Evolutionary conservation across 2,888 invertebrate species (phyloP), one percentile per base, ranked within the genome.

Genomic region (Hypomecis punctinalis): DNA sequence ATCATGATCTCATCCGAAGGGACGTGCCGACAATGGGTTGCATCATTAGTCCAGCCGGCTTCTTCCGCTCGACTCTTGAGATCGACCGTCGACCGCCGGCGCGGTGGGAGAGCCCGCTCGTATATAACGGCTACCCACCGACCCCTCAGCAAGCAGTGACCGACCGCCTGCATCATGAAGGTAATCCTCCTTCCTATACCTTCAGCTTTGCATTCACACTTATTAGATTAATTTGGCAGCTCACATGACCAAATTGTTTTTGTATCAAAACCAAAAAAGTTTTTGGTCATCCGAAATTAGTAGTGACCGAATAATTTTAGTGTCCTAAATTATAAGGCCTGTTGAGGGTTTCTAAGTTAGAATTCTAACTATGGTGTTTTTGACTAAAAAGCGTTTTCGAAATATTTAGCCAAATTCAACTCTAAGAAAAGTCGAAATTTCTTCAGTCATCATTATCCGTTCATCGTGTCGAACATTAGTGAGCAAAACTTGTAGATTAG

Each of bases 81-180:
- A 78, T 79, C 66, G 76, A 62, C 72, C 68, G 69, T 39, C 76
- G 76, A 72, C 61, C 70, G 71, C 48, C 56, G 40, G 40, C 40
- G 63, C 42, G 72, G 91, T 89, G 92, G 91, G 91, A 89, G 91
- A 85, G 75, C 76, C 76, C 71, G 67, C 78, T 79, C 79, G 84
- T 90, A 91, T 92, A 91, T 84, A 92, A 91, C 81, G 83, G 83
- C 80, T 79, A 80, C 79, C 76, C 80, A 76, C 78, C 82, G 80
- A 83, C 76, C 82, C 82, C 84, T 81, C 82, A 83, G 73, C 87
- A 89, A 82, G 86, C 91, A 92, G 84, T 89, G 81, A 85, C 81
- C 86, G 80, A 80, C 83, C 83, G 86, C 89, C 90, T 86, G 85
- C 91, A 88, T 71, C 86, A 92, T 92, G 92, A 92, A 92, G 92